Percentiles rank a stretch among this genome's conserved stretches.
phyloP scores from a whole-genome alignment of 1,140 invertebrate species.

The Caenorhabditis latens region DNA sequence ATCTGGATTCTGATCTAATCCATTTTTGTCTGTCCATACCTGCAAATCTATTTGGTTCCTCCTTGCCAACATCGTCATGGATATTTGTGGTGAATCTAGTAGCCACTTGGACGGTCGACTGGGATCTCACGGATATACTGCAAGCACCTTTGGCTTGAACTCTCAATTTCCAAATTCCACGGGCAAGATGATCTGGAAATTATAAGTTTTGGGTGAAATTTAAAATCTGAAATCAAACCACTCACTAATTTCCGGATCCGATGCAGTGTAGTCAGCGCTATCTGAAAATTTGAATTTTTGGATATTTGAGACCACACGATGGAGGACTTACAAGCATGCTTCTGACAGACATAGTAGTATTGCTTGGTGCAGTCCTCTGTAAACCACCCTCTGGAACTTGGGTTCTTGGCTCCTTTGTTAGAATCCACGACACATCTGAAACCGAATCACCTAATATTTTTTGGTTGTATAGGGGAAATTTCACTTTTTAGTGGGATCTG shows the following conservation, averaged over 20 bases:
- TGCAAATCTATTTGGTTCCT: conserved; percentile 24
- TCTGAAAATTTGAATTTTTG: conserved; percentile 12
- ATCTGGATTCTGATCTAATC: not conserved
- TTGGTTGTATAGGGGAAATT: too few species aligned
- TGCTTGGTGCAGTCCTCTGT: conserved; percentile 46
- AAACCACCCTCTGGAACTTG: conserved; percentile 44
- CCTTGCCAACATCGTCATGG: conserved; percentile 54
- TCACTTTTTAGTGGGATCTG: conserved; percentile 30
- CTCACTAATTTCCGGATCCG: conserved; percentile 58
- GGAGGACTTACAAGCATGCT: conserved; percentile 48
- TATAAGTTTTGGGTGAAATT: not conserved
- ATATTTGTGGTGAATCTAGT: conserved; percentile 58
- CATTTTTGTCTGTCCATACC: not conserved
- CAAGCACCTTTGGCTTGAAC: conserved; percentile 52
- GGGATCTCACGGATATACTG: conserved; percentile 57
- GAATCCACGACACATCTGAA: conserved; percentile 59
- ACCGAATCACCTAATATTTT: not conserved
- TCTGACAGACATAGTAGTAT: conserved; percentile 59
- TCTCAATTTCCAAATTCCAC: conserved; percentile 63
- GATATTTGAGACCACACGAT: not conserved
- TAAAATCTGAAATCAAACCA: not conserved
- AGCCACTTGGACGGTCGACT: conserved; percentile 59
- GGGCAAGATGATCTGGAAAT: conserved; percentile 52
- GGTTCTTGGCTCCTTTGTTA: not conserved
- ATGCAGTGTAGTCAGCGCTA: conserved; percentile 50